Evolutionary conservation across 2,113 vertebrate genomes (phyloP).

Genomic region (Corydoras sp.): DNA sequence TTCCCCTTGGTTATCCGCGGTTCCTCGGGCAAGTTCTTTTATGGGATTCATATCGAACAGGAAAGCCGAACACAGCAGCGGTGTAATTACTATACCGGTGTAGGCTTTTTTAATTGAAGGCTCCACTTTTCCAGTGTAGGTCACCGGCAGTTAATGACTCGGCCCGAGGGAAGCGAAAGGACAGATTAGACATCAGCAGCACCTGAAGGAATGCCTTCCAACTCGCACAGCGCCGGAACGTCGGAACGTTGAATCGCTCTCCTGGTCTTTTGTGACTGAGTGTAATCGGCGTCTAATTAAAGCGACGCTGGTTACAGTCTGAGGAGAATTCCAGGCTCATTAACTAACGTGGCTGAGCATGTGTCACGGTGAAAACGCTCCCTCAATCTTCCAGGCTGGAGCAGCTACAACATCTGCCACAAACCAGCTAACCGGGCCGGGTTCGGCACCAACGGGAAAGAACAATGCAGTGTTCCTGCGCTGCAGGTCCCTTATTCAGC

Average conservation of each 20-base stretch:
- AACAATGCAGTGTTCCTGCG: too few relatives aligned
- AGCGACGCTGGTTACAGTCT: background rate
- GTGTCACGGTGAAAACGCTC: slow-evolving; percentile 56
- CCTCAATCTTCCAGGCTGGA: slow-evolving; percentile 19
- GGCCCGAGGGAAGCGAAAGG: slow-evolving; percentile 22
- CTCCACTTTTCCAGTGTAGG: slow-evolving; percentile 10
- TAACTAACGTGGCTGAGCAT: slow-evolving; percentile 7
- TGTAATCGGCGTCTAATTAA: background rate
- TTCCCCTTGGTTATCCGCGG: too few relatives aligned
- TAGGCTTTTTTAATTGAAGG: too few relatives aligned
- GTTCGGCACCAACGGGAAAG: too few relatives aligned
- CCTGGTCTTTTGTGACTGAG: too few relatives aligned
- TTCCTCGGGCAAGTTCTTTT: too few relatives aligned
- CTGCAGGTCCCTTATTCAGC: too few relatives aligned
- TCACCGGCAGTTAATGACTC: slow-evolving; percentile 29
- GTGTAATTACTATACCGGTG: slow-evolving; percentile 27
- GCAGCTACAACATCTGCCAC: background rate
- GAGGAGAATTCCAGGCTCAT: slow-evolving; percentile 14
- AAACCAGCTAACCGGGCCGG: too few relatives aligned
- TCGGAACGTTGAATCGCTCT: too few relatives aligned
- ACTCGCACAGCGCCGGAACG: too few relatives aligned
- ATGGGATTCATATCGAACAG: too few relatives aligned
- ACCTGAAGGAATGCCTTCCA: slow-evolving; percentile 20
- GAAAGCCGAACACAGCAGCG: background rate
- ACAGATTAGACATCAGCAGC: slow-evolving; percentile 14